A percentile compares a stretch with the other conserved stretches of the same genome.
These are phyloP conservation scores for Allophyes oxyacanthae DNA, from an alignment of 2,888 invertebrate genomes.

Conservation along the genomic window DNA sequence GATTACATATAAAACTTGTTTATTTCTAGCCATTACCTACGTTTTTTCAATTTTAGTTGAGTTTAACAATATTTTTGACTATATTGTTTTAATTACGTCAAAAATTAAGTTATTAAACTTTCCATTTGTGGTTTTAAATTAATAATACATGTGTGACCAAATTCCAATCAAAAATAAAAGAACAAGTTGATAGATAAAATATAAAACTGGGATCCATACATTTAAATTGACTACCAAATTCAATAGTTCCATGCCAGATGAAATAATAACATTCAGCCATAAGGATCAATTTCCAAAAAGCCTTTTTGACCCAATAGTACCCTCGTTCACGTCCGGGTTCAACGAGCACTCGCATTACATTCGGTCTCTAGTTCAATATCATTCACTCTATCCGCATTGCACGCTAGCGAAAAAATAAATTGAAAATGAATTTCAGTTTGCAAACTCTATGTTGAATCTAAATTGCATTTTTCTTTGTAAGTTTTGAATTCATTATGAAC, in stretches of 20 bases:
- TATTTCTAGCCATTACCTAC: no score
- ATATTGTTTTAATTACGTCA: no score
- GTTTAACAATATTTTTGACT: no score
- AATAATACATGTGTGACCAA: no score
- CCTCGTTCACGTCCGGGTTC: constrained; percentile 31
- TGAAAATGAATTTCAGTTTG: constrained; percentile 58
- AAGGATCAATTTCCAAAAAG: constrained; percentile 50
- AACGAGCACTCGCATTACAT: constrained; percentile 50
- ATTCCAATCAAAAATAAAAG: no score
- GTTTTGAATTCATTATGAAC: constrained; percentile 6
- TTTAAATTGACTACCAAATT: constrained; percentile 37
- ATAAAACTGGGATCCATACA: no score
- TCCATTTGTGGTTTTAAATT: no score
- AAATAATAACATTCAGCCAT: constrained; percentile 18
- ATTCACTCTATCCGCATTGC: constrained; percentile 52
- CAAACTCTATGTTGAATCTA: constrained; percentile 47
- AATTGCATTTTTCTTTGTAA: constrained; percentile 27
- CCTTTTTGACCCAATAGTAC: constrained; percentile 47
- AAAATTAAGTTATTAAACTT: no score
- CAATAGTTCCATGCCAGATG: constrained; percentile 12
- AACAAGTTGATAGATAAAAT: no score
- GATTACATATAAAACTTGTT: no score
- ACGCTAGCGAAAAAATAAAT: constrained; percentile 48
- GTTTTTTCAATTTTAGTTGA: no score
- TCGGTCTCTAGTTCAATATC: constrained; percentile 50